These are phyloP conservation scores for Lucinisca nassula DNA, from an alignment of 2,888 invertebrate genomes.

Conservation along the genomic window DNA sequence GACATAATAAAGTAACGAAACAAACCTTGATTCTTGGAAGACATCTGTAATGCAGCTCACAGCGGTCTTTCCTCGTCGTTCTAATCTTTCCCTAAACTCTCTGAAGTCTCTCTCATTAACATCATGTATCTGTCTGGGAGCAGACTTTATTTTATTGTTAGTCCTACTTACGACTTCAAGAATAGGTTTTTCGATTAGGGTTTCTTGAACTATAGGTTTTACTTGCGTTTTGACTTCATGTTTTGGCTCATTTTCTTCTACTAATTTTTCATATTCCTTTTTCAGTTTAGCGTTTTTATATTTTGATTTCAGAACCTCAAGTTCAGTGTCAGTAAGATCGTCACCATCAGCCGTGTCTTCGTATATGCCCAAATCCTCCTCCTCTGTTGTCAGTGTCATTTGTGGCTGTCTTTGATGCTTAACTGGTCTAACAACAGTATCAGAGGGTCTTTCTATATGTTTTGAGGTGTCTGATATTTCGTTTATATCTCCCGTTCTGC, in stretches of 20 bases:
- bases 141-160: neutral
- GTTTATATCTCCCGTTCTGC: too few species aligned
- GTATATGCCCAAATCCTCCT: conserved; percentile 67
- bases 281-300: neutral
- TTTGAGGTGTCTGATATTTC: neutral
- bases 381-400: conserved; percentile 22
- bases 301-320: neutral
- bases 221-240: neutral
- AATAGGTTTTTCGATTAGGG: neutral
- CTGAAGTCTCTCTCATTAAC: neutral
- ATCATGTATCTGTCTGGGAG: neutral
- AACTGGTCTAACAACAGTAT: neutral
- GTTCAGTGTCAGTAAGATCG: conserved; percentile 62
- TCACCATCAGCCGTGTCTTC: conserved; percentile 67
- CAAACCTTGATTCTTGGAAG: conserved; percentile 3
- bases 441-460: neutral
- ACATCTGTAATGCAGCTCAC: neutral
- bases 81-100: neutral
- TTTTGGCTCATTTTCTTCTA: neutral
- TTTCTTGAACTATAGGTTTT: neutral
- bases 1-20: too few species aligned
- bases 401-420: neutral
- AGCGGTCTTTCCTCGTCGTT: neutral
- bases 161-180: neutral
- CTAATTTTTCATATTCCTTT: neutral